These are phyloP conservation scores for Yponomeuta cagnagella DNA, from an alignment of 2,888 invertebrate species.

Conservation along the genomic window DNA sequence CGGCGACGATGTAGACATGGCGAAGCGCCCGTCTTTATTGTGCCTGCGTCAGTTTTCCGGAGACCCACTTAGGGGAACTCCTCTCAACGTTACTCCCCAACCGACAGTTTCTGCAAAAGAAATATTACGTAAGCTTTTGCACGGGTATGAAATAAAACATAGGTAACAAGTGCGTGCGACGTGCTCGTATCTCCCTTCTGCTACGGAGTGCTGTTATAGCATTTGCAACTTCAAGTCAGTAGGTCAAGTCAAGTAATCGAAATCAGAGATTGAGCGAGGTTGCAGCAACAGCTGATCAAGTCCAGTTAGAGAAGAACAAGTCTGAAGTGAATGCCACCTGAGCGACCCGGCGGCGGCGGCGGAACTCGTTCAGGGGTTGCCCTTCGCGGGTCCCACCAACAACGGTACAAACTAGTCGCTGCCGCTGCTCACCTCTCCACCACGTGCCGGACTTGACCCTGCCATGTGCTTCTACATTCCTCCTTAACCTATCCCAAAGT, in stretches of 20 bases:
- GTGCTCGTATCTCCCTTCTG: not conserved
- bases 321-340: constrained; percentile 64
- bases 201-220: not conserved
- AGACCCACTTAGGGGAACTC: constrained; percentile 61
- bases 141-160: too few species aligned
- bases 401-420: constrained; percentile 71
- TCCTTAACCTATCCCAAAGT: not conserved
- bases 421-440: constrained; percentile 41
- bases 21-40: constrained; percentile 36
- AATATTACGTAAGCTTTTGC: not conserved
- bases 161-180: not conserved
- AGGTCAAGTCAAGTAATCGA: not conserved
- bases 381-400: constrained; percentile 46
- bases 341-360: constrained; percentile 51
- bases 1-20: constrained; percentile 54
- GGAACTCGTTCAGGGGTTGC: constrained; percentile 68
- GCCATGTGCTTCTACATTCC: not conserved
- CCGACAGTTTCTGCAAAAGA: constrained; percentile 52
- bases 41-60: constrained; percentile 55
- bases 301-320: constrained; percentile 73
- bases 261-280: constrained; percentile 32
- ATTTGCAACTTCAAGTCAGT: too few species aligned
- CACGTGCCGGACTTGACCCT: constrained; percentile 50
- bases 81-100: constrained; percentile 51
- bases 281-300: constrained; percentile 64